These are phyloP conservation scores for Tryphoninae sp. DNA, from an alignment of 2,888 invertebrate genomes.

Conservation along the genomic window DNA sequence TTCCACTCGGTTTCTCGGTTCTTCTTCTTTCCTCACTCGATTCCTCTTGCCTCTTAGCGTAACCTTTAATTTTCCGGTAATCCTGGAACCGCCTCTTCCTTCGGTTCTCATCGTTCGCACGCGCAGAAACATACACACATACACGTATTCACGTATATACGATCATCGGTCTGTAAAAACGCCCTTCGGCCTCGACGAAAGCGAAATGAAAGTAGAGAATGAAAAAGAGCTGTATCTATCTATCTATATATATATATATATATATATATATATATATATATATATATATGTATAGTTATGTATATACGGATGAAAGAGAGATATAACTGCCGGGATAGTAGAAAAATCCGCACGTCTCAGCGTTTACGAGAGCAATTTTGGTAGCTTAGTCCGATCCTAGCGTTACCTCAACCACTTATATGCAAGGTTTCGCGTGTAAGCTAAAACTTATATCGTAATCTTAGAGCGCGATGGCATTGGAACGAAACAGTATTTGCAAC, in stretches of 20 bases:
- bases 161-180: conserved; percentile 59
- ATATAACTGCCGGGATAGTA: conserved; percentile 56
- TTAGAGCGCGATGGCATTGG: conserved; percentile 2
- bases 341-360: conserved; percentile 64
- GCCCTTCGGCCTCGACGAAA: conserved; percentile 43
- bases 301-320: conserved; percentile 27
- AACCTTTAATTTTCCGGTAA: conserved; percentile 74
- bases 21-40: conserved; percentile 33
- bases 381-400: conserved; percentile 55
- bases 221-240: conserved; percentile 27
- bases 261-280: background rate
- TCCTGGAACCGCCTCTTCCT: conserved; percentile 56
- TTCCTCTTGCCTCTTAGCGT: conserved; percentile 71
- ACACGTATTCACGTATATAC: conserved; percentile 42
- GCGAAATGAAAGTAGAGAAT: conserved; percentile 58
- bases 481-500: background rate
- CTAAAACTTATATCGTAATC: conserved; percentile 38
- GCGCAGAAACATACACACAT: background rate
- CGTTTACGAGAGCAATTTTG: conserved; percentile 63
- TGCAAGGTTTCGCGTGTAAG: background rate
- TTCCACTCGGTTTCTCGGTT: conserved; percentile 3
- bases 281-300: background rate
- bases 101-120: conserved; percentile 31
- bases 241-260: background rate
- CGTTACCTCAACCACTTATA: conserved; percentile 54